Evolutionary conservation across 1,140 invertebrate genomes (phyloP).

Genomic region (Contarinia nasturtii): DNA sequence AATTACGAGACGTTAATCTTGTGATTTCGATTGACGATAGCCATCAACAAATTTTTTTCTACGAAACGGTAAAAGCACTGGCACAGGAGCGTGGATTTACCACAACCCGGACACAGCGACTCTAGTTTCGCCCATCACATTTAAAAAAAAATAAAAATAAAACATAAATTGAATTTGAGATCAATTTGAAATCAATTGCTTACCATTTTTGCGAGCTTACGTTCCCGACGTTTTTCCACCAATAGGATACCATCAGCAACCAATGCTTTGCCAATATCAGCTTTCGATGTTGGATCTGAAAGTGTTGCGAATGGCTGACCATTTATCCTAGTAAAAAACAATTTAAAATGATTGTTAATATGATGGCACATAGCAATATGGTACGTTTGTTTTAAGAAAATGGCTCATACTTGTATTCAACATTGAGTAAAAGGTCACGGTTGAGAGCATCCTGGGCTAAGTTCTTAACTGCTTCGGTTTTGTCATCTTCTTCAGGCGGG

Average conservation of each 20-base stretch:
- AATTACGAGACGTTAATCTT: too few relatives aligned
- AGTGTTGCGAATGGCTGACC: constrained; percentile 50
- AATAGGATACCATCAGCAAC: constrained; percentile 72
- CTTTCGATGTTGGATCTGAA: constrained; percentile 46
- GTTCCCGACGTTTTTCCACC: constrained; percentile 62
- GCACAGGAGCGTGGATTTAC: not conserved
- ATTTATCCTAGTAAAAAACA: constrained; percentile 15
- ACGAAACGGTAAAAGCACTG: not conserved
- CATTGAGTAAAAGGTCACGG: constrained; percentile 49
- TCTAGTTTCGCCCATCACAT: not conserved
- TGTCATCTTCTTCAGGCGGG: constrained; percentile 69
- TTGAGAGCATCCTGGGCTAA: constrained; percentile 45
- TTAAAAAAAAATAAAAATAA: not conserved
- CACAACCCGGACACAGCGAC: not conserved
- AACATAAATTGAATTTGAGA: not conserved
- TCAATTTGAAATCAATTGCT: constrained; percentile 9
- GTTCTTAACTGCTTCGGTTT: constrained; percentile 49
- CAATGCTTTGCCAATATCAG: constrained; percentile 67
- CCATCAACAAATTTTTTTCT: not conserved
- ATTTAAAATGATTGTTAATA: not conserved
- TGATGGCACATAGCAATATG: not conserved
- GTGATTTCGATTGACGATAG: not conserved
- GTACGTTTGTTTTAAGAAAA: not conserved
- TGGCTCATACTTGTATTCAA: constrained; percentile 36
- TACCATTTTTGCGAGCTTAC: constrained; percentile 59